Base-by-base conservation (phyloP, 2,797 vertebrate genomes). In the Fistularia tabacaria region DNA sequence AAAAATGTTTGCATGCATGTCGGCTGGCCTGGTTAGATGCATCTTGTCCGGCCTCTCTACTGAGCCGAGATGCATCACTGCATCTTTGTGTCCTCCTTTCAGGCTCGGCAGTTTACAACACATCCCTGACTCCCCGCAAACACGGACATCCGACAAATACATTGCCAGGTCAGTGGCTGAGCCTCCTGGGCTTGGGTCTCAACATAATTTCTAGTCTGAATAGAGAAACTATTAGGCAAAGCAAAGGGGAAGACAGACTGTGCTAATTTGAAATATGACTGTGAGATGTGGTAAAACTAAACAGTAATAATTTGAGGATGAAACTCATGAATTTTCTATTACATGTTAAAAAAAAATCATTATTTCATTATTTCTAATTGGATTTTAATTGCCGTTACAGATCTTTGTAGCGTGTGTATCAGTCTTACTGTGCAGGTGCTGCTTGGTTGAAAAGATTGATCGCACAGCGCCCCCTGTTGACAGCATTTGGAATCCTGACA, bases 31-130 rank as follows among this genome's bases (percentile, higher is more conserved):
- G 1, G 9, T 10, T 48, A 6, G 9, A 9, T 9, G 14, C 6
- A 25, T 3, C 9, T 1, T 38, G 37, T 50, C 37, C 14, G 12
- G 14, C 50, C 39, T 12, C 40, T 25, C 7, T 5, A 12, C 43
- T 45, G 11, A 45, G 4, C 11, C 11, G 11, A 38, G 1, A 1
- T 49, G 7, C 10, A 41, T 25, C 9, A 14, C 48, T 9, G 42
- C 14, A 49, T 11, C 36, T 14, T 9, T 38, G 38, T 51, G 47
- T 72, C 59, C 54, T 48, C 11, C 43, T 45, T 14, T 1, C 83
- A 98, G 97, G 97, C 3, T 93, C 94, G 36, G 93, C 95, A 1
- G 93, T 95, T 82, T 98, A 98, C 86, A 99, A 99, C 81, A 97
- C 92, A 25, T 95, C 97, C 0, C 79, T 91, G 73, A 76, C 80